Percentiles rank a stretch among this genome's conserved stretches.
These are phyloP conservation scores for Lates calcarifer DNA, from an alignment of 2,113 vertebrate species.

Conservation along the genomic window DNA sequence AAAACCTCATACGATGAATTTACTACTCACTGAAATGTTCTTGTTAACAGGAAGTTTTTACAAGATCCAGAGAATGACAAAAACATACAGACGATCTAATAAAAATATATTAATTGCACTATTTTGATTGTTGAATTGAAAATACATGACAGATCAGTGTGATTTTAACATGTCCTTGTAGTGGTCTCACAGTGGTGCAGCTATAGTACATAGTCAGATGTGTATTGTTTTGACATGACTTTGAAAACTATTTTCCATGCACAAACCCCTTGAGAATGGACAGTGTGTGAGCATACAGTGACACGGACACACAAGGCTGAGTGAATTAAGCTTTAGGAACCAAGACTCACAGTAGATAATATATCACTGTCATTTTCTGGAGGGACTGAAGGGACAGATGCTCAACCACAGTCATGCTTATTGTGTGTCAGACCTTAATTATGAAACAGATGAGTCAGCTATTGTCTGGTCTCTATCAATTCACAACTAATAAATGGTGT, in stretches of 20 bases:
- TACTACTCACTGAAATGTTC: constrained; percentile 5
- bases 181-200: constrained; percentile 28
- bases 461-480: background rate
- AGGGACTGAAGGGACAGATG: constrained; percentile 27
- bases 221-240: constrained; percentile 11
- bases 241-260: constrained; percentile 24
- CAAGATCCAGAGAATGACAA: constrained; percentile 14
- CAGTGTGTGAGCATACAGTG: constrained; percentile 10
- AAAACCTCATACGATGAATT: background rate
- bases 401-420: constrained; percentile 30
- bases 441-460: constrained; percentile 41
- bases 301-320: constrained; percentile 1
- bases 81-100: constrained; percentile 13
- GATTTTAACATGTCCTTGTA: background rate
- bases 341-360: constrained; percentile 31
- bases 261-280: constrained; percentile 4
- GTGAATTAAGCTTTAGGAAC: constrained; percentile 5
- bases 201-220: background rate
- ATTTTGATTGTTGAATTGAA: background rate
- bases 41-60: constrained; percentile 10
- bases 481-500: constrained; percentile 1
- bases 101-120: constrained; percentile 1
- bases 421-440: constrained; percentile 40
- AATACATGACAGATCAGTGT: background rate
- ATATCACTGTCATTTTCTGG: constrained; percentile 41